Conservation (phyloP, 2,888 invertebrate genomes). For the Helicoverpa assulta region DNA sequence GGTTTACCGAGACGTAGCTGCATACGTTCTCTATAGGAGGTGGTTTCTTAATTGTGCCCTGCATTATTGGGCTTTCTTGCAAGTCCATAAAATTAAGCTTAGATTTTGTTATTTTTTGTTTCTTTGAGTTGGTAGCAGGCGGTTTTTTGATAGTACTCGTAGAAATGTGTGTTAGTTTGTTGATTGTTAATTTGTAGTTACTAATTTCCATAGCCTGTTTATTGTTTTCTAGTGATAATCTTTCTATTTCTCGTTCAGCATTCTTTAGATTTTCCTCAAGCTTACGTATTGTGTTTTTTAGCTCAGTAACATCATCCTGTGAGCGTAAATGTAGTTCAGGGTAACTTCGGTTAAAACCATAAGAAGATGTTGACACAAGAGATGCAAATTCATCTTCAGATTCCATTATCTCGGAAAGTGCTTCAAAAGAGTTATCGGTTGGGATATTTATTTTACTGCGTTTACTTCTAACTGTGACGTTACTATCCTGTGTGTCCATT, state of each 20-base stretch:
- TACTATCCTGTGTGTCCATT: not conserved
- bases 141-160: not conserved
- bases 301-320: not conserved
- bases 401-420: constrained; percentile 1
- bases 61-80: not conserved
- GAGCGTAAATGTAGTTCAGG: constrained; percentile 3
- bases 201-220: constrained; percentile 7
- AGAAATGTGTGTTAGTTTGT: not conserved
- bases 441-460: not conserved
- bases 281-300: constrained; percentile 2
- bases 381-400: constrained; percentile 7
- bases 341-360: not conserved
- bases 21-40: constrained; percentile 5
- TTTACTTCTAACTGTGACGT: constrained; percentile 3
- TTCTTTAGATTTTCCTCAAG: constrained; percentile 9
- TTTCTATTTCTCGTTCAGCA: constrained; percentile 12
- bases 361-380: not conserved
- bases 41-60: not conserved
- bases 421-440: constrained; percentile 3
- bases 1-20: not conserved
- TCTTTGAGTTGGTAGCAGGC: not conserved
- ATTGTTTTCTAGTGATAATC: constrained; percentile 9
- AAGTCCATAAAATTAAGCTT: not conserved
- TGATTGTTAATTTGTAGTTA: constrained; percentile 2
- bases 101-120: not conserved